Base-by-base conservation (phyloP, 2,797 vertebrate genomes). In the Brachyalestes nurse region DNA sequence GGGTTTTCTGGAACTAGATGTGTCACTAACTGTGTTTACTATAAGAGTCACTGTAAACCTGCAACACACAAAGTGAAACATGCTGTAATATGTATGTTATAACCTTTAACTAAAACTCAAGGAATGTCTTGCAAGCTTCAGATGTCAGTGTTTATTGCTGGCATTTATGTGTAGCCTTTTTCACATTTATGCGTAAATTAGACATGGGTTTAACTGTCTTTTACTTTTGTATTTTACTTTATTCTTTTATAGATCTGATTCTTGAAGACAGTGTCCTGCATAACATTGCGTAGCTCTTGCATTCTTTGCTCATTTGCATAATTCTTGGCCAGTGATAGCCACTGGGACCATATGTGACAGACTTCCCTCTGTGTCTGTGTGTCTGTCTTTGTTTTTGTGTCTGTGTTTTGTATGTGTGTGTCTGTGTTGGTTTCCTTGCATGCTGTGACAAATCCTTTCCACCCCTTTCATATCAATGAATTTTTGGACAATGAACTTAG, bases 401-500 rank as follows among this genome's bases (percentile, higher is more conserved):
- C 51, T 77, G 75, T 64, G n/a, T 70, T 25, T n/a, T n/a, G 9
- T 25, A 14, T 73, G 61, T 77, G 70, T 38, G 23, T 60, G 72
- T 49, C 28, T 49, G 13, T 71, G 28, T 83, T 13, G 45, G 51
- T 80, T 60, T 64, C 21, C 13, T 61, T 64, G n/a, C 65, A 61
- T 86, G 83, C 82, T 77, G 21, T 78, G 82, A 58, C 5, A 53
- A 65, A 51, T 72, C 61, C 10, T 60, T 65, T 47, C 42, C 65
- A 55, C 65, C 21, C 51, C 66, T 77, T 83, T 80, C 42, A 70
- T 62, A 49, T 65, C 61, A 25, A 55, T 55, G 75, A 83, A 64
- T 72, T 65, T 75, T 65, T 19, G 62, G 87, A 94, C 90, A 94
- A 94, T 91, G 88, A 90, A 74, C 79, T 92, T 88, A 91, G 88